Conservation (phyloP, 2,888 invertebrate species). For the Yponomeuta plumbellus region DNA sequence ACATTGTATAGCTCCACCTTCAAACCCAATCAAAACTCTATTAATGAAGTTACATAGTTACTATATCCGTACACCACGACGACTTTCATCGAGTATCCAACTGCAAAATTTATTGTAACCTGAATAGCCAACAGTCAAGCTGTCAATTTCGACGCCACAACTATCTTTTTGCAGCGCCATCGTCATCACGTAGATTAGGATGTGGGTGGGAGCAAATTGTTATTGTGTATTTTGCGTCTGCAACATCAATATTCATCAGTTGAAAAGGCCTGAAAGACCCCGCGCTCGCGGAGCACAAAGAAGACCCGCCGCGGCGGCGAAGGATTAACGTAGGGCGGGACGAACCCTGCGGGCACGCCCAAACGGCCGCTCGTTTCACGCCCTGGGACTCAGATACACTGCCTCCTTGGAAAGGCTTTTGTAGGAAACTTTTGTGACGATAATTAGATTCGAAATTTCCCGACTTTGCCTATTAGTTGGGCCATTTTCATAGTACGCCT, state of each 20-base stretch:
- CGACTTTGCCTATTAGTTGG: no score
- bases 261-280: background rate
- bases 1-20: background rate
- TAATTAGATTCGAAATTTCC: no score
- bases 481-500: no score
- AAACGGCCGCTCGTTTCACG: constrained; percentile 13
- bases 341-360: constrained; percentile 1
- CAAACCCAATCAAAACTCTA: no score
- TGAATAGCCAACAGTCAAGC: no score
- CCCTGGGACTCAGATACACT: background rate
- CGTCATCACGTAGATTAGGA: no score
- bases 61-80: no score
- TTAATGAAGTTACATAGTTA: no score
- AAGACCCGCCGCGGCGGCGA: background rate
- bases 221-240: background rate
- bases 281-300: background rate
- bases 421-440: background rate
- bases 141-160: no score
- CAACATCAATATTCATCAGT: constrained; percentile 6
- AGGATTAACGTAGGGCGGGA: constrained; percentile 11
- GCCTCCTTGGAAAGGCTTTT: background rate
- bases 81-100: no score
- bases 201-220: background rate
- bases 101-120: no score
- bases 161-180: no score